These are phyloP conservation scores for Lucilia sericata DNA, from an alignment of 1,140 invertebrate genomes.

Conservation along the genomic window DNA sequence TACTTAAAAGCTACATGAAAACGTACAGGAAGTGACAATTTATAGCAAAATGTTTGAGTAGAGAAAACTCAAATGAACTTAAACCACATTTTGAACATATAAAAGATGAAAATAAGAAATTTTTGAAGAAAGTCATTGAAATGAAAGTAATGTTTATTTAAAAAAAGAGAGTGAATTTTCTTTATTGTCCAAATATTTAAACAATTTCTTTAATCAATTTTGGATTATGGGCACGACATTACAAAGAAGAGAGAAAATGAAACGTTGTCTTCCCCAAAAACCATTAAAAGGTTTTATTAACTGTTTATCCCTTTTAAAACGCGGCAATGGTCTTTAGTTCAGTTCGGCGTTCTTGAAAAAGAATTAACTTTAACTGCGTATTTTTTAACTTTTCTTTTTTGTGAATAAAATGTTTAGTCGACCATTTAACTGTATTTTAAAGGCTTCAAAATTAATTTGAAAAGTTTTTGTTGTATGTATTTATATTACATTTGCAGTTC, in stretches of 20 bases:
- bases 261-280: too few species aligned
- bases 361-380: neutral
- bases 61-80: neutral
- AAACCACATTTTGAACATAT: neutral
- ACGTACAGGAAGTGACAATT: neutral
- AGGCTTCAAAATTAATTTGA: conserved; percentile 43
- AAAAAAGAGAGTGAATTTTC: neutral
- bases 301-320: conserved; percentile 34
- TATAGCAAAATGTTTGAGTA: neutral
- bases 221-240: neutral
- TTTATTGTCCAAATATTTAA: neutral
- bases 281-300: conserved; percentile 34
- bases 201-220: conserved; percentile 27
- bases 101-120: neutral
- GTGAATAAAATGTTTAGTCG: conserved; percentile 2
- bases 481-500: neutral
- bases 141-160: neutral
- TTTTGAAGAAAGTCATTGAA: neutral
- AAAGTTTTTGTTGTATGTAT: conserved; percentile 29
- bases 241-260: neutral
- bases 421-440: conserved; percentile 35
- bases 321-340: neutral
- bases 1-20: neutral
- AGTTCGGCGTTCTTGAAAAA: neutral
- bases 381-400: neutral